These are phyloP conservation scores for Chorisops tibialis DNA, from an alignment of 2,888 invertebrate species.

Conservation along the genomic window DNA sequence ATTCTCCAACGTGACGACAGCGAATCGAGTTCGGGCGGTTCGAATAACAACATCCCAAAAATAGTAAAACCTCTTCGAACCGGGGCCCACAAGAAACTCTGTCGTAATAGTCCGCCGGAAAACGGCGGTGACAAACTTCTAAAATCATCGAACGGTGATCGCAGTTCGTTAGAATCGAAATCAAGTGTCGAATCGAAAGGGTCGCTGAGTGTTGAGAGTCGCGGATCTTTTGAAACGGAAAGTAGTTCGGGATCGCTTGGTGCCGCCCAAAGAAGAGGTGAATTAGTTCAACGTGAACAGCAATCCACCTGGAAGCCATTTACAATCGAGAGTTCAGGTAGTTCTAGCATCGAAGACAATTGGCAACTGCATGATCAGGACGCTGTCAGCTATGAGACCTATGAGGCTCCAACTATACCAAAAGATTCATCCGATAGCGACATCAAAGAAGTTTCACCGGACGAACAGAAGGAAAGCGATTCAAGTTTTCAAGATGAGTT, in stretches of 20 bases:
- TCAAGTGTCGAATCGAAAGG: constrained; percentile 61
- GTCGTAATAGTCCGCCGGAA: constrained; percentile 56
- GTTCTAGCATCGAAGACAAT: constrained; percentile 81
- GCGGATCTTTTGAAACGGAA: constrained; percentile 71
- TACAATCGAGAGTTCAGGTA: constrained; percentile 79
- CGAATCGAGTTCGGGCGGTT: constrained; percentile 60
- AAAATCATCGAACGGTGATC: constrained; percentile 46
- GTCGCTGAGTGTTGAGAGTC: constrained; percentile 65
- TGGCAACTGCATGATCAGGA: constrained; percentile 67
- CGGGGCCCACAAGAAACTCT: constrained; percentile 50
- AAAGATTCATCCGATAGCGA: constrained; percentile 50
- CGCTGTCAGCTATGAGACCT: constrained; percentile 62
- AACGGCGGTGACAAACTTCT: constrained; percentile 41
- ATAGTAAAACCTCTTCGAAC: constrained; percentile 51
- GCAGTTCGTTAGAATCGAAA: constrained; percentile 56
- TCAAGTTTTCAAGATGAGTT: constrained; percentile 72
- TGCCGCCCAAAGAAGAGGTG: constrained; percentile 65
- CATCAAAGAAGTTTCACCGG: constrained; percentile 55
- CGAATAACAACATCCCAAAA: constrained; percentile 55
- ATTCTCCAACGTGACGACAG: constrained; percentile 54
- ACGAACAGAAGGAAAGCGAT: constrained; percentile 58
- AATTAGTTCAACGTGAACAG: constrained; percentile 60
- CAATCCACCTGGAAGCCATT: constrained; percentile 81
- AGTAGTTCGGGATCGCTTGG: constrained; percentile 73
- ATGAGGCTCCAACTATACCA: constrained; percentile 47